Conservation (phyloP, 2,888 invertebrate species). For the Meloe dianella region DNA sequence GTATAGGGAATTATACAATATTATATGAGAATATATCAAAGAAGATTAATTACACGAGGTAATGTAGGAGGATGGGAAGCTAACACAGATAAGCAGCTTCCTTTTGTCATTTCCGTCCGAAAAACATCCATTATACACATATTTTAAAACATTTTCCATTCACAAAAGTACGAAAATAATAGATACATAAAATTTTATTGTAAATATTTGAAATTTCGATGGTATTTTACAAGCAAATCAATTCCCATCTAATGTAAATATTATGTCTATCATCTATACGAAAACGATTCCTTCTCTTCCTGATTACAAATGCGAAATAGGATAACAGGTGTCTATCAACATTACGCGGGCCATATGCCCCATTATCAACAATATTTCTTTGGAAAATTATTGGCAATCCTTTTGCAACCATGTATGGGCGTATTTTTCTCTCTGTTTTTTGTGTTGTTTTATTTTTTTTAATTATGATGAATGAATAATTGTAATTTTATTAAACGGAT, state of each 20-base stretch:
- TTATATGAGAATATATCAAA: conserved; percentile 23
- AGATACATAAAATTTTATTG: background rate
- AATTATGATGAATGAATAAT: background rate
- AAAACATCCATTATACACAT: background rate
- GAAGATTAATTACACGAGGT: conserved; percentile 43
- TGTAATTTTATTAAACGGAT: background rate
- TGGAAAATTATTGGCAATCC: too few relatives aligned
- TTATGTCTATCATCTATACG: background rate
- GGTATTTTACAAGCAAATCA: background rate
- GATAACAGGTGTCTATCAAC: background rate
- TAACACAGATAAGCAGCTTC: conserved; percentile 39
- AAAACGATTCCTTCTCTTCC: conserved; percentile 7
- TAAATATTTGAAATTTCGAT: background rate
- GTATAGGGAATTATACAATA: background rate
- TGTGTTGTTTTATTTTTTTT: background rate
- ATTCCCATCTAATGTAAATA: conserved; percentile 3
- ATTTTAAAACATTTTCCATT: background rate
- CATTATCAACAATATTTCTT: too few relatives aligned
- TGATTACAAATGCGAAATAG: background rate
- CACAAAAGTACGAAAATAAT: background rate
- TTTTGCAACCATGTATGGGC: too few relatives aligned
- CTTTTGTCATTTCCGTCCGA: conserved; percentile 38
- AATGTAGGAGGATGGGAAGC: conserved; percentile 45
- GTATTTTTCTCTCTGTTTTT: too few relatives aligned
- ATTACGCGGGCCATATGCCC: too few relatives aligned